Percentiles rank a stretch among this genome's conserved stretches.
Evolutionary conservation across 2,888 invertebrate species (phyloP).

Genomic region (Caenorhabditis afra): DNA sequence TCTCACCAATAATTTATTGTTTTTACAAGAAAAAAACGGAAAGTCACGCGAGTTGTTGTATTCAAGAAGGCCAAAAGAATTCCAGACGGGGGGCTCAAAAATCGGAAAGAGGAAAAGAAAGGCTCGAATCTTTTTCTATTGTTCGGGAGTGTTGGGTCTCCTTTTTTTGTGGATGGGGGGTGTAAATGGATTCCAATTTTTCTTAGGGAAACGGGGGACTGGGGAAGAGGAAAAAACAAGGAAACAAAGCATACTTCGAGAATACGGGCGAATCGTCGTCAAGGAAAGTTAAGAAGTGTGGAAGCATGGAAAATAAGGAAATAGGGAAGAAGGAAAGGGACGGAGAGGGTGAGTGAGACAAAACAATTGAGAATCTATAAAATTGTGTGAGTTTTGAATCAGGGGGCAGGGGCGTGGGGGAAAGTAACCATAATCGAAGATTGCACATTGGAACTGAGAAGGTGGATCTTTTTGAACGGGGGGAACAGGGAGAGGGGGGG

Average conservation of each 20-base stretch:
- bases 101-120: constrained; percentile 1
- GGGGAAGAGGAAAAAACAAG: too few relatives aligned
- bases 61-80: constrained; percentile 21
- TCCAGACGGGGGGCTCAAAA: not conserved
- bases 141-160: too few relatives aligned
- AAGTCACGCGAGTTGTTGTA: not conserved
- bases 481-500: too few relatives aligned
- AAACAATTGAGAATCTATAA: constrained; percentile 14
- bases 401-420: not conserved
- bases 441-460: not conserved
- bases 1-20: constrained; percentile 50
- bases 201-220: not conserved
- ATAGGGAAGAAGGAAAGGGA: not conserved
- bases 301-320: not conserved
- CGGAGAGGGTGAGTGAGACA: not conserved
- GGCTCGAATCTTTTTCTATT: constrained; percentile 35
- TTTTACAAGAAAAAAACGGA: constrained; percentile 16
- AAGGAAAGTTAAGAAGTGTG: not conserved
- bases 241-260: constrained; percentile 11
- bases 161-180: too few relatives aligned
- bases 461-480: too few relatives aligned
- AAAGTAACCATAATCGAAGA: not conserved
- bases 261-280: not conserved
- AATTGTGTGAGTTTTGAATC: not conserved
- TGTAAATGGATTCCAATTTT: too few relatives aligned